Conservation (phyloP, 2,113 vertebrate genomes). For the Equus przewalskii region DNA sequence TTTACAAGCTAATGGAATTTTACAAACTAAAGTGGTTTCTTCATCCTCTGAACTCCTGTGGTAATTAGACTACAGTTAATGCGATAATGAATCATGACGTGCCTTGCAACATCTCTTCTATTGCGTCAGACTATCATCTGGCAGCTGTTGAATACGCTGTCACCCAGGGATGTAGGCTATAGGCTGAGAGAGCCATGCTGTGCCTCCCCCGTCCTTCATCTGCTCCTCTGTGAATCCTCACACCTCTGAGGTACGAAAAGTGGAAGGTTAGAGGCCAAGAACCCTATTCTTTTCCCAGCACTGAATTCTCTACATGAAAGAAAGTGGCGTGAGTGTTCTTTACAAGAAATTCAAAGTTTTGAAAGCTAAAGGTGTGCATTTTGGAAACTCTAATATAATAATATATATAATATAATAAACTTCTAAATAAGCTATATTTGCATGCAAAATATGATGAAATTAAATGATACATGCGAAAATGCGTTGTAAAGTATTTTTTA, state of each 20-base stretch:
- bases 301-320: neutral
- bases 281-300: neutral
- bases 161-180: neutral
- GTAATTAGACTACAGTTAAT: neutral
- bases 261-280: neutral
- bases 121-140: neutral
- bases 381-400: neutral
- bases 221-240: neutral
- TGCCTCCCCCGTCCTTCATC: neutral
- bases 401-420: neutral
- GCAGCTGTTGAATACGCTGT: neutral
- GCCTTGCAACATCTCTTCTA: neutral
- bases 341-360: neutral
- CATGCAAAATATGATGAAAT: neutral
- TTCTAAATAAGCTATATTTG: constrained; percentile 27
- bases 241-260: neutral
- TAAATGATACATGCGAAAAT: neutral
- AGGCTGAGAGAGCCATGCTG: neutral
- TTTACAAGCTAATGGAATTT: neutral
- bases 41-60: neutral
- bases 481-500: neutral
- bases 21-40: constrained; percentile 7
- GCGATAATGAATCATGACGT: neutral
- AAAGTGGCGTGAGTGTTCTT: neutral
- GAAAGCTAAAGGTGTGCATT: neutral